Evolutionary conservation across 2,888 invertebrate species (phyloP).

Genomic region (Augochlorella aurata): DNA sequence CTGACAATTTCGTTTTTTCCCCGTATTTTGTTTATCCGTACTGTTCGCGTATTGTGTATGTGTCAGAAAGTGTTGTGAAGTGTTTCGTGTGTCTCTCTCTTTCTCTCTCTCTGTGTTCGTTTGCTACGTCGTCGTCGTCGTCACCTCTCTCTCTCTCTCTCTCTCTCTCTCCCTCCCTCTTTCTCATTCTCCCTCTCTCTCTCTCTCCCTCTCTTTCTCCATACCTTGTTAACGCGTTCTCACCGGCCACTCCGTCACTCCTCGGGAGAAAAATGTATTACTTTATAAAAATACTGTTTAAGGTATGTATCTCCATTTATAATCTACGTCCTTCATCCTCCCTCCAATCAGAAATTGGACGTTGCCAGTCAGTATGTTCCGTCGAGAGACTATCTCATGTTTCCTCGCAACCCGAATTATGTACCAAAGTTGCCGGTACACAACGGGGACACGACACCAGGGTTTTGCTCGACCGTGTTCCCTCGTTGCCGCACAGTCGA

Average conservation of each 20-base stretch:
- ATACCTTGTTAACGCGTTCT: conserved; percentile 26
- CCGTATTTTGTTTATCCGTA: background rate
- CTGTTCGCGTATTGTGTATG: background rate
- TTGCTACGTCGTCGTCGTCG: background rate
- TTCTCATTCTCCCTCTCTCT: too few species aligned
- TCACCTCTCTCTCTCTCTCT: too few species aligned
- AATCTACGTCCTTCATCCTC: conserved; percentile 44
- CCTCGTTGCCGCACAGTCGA: conserved; percentile 46
- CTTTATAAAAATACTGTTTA: conserved; percentile 69
- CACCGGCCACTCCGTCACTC: conserved; percentile 32
- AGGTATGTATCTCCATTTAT: conserved; percentile 58
- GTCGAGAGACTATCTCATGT: conserved; percentile 42
- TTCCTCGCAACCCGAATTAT: conserved; percentile 36
- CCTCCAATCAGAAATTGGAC: conserved; percentile 42
- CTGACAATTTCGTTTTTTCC: conserved; percentile 30
- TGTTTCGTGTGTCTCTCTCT: background rate
- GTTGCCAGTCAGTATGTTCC: conserved; percentile 47
- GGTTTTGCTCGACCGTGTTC: conserved; percentile 51
- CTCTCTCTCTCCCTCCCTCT: too few species aligned
- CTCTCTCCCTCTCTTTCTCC: background rate
- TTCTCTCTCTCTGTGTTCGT: background rate
- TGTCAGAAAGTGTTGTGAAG: background rate
- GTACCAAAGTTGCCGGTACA: background rate
- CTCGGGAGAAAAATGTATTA: conserved; percentile 62
- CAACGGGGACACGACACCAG: conserved; percentile 25